These are phyloP conservation scores for Holotrichia oblita DNA, from an alignment of 1,140 invertebrate species.

Conservation along the genomic window DNA sequence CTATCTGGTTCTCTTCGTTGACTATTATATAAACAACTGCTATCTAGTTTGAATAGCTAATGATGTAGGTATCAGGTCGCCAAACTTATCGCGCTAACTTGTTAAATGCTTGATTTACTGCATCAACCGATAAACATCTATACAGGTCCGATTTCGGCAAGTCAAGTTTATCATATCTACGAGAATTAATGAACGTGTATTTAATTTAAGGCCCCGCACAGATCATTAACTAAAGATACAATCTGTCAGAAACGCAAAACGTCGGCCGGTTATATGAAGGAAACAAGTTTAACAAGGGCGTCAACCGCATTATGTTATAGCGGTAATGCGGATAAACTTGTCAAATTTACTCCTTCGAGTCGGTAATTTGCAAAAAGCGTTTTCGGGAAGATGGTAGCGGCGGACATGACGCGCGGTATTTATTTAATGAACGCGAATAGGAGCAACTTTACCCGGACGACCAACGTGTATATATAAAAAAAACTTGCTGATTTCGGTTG, in stretches of 20 bases:
- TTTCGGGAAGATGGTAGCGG: background rate
- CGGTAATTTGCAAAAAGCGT: slow-evolving; percentile 4
- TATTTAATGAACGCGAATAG: slow-evolving; percentile 7
- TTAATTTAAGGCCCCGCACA: background rate
- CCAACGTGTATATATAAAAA: background rate
- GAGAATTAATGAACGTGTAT: background rate
- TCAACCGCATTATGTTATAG: background rate
- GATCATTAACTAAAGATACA: slow-evolving; percentile 12
- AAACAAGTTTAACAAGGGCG: slow-evolving; percentile 8
- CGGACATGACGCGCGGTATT: slow-evolving; percentile 5
- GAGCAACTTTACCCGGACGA: background rate
- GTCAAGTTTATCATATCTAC: background rate
- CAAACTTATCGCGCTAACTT: background rate
- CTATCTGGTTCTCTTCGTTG: no score
- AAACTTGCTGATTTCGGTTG: slow-evolving; percentile 12
- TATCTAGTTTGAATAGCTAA: background rate
- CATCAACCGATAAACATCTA: background rate
- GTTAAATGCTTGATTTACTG: background rate
- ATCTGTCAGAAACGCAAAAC: background rate
- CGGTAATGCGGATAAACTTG: slow-evolving; percentile 19
- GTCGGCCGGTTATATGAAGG: background rate
- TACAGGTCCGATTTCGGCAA: background rate
- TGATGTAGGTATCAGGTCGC: background rate
- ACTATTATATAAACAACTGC: no score
- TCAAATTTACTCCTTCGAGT: slow-evolving; percentile 17